Base-by-base conservation (phyloP, 2,888 invertebrate genomes). In the Cephus pulcher region DNA sequence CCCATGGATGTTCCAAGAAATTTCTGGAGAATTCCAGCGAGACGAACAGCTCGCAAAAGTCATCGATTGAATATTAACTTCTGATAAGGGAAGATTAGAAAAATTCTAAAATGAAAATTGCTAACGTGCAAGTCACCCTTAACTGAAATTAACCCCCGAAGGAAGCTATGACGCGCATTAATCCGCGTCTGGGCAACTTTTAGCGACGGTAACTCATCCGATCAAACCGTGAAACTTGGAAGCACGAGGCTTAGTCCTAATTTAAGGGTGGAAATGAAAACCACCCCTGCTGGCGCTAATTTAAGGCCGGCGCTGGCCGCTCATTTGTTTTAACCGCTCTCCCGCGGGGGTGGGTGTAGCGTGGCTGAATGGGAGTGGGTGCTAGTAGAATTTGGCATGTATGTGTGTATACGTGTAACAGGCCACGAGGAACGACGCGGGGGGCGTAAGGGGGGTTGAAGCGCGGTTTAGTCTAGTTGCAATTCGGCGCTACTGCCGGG, bases 241-340 rank as follows among this genome's bases (percentile, higher is more conserved):
- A 85, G 83, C 80, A 80, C 82, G 82, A 87, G 87, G 90, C 90
- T 90, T 90, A 90, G 90, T 90, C 88, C 90, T 91, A 91, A 91
- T 91, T 91, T 91, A 89, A 91, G 90, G 90, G 90, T 88, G 86
- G 89, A 91, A 91, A 91, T 90, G 91, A 91, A 91, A 91, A 91
- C 89, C 91, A 90, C 88, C 89, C 88, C 86, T 86, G 86, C 87
- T 84, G 83, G 87, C 87, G 88, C 90, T 91, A 91, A 91, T 91
- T 91, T 91, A 90, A 91, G 90, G 89, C 89, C 87, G 87, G 85
- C 87, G 85, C 88, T 88, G 86, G 89, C 88, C 90, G 88, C 90
- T 90, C 91, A 90, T 91, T 91, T 91, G 89, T 91, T 91, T 91
- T 88, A 90, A 91, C 90, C 89, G 89, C 87, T 88, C 84, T 86